A percentile compares a stretch with the other conserved stretches of the same genome.
Evolutionary conservation across 2,888 invertebrate genomes (phyloP).

Genomic region (Oasisia sp.): DNA sequence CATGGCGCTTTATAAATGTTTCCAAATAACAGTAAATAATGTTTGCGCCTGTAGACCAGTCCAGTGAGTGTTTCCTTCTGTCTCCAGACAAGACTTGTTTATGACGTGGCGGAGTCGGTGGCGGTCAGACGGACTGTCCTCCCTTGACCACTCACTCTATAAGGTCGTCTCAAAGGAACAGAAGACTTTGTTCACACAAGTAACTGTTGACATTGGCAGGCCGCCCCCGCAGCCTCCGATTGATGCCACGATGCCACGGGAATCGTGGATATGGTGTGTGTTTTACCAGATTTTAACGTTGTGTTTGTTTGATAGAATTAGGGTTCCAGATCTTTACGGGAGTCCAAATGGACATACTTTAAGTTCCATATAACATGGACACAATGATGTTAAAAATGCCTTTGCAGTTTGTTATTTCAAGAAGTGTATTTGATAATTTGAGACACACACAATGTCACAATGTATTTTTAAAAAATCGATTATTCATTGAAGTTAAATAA

Average conservation of each 20-base stretch:
- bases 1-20: no score
- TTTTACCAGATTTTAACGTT: not conserved
- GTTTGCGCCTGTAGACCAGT: no score
- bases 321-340: not conserved
- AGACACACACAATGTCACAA: no score
- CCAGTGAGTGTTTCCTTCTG: not conserved
- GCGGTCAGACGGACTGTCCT: constrained; percentile 67
- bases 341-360: not conserved
- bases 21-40: no score
- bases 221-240: constrained; percentile 45
- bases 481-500: no score
- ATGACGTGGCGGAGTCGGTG: constrained; percentile 56
- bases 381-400: not conserved
- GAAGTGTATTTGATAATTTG: not conserved
- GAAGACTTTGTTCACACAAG: constrained; percentile 65
- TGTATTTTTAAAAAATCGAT: no score
- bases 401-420: not conserved
- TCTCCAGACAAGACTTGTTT: constrained; percentile 52
- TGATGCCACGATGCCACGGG: constrained; percentile 41
- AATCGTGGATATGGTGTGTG: constrained; percentile 50
- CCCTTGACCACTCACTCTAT: constrained; percentile 61
- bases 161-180: constrained; percentile 55
- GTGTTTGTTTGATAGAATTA: not conserved
- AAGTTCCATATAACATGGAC: not conserved
- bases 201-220: constrained; percentile 68